A percentile compares a stretch with the other conserved stretches of the same genome.
These are phyloP conservation scores for cattle (Bos taurus) DNA, from an alignment of 2,113 vertebrate genomes.

Conservation along the genomic window DNA sequence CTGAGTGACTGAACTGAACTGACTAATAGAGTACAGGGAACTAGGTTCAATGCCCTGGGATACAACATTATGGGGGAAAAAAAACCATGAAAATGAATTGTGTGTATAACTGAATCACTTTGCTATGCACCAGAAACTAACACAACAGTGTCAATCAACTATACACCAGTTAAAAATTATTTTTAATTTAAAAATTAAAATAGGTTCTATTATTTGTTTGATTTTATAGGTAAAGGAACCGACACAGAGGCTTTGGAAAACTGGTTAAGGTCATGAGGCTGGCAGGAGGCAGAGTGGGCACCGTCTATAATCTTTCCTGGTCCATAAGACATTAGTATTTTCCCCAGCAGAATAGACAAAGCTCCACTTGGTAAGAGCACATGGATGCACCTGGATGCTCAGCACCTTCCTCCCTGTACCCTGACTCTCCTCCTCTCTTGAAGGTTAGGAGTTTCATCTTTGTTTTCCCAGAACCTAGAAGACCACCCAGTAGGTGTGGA, in stretches of 20 bases:
- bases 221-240: not conserved
- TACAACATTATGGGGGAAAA: not conserved
- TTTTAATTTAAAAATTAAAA: not conserved
- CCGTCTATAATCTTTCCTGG: not conserved
- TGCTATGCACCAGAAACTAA: not conserved
- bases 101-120: not conserved
- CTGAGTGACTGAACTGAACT: no score
- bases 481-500: accelerated
- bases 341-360: not conserved
- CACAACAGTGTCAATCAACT: not conserved
- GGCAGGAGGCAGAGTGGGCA: not conserved
- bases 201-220: not conserved
- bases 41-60: not conserved
- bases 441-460: not conserved
- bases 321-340: not conserved
- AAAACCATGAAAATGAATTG: not conserved
- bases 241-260: not conserved
- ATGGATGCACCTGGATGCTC: not conserved
- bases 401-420: not conserved
- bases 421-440: not conserved
- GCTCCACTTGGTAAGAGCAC: not conserved
- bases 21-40: not conserved
- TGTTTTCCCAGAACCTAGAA: not conserved
- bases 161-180: not conserved
- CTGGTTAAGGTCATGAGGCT: not conserved